These are phyloP conservation scores for Aplidium turbinatum DNA, from an alignment of 23 tunicate genomes.

Conservation along the genomic window DNA sequence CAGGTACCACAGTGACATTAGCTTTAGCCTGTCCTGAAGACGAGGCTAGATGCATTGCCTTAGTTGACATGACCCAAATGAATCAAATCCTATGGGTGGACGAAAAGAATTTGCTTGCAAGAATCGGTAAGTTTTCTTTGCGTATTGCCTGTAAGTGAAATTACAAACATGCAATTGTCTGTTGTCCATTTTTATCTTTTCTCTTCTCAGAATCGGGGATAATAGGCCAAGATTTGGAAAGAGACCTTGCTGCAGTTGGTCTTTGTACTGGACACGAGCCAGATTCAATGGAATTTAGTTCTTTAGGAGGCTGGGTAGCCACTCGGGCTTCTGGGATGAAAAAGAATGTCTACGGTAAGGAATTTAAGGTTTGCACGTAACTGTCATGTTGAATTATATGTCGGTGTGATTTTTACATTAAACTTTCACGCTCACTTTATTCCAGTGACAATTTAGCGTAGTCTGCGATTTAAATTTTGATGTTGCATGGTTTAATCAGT, in stretches of 20 bases:
- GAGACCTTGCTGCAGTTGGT: conserved; percentile 85
- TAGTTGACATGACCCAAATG: conserved; percentile 94
- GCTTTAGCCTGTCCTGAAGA: conserved; percentile 78
- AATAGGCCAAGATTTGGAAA: conserved; percentile 89
- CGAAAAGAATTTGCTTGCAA: conserved; percentile 88
- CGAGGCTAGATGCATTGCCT: conserved; percentile 67
- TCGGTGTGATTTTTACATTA: too few relatives aligned
- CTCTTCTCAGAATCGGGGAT: conserved; percentile 77
- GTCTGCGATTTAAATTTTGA: too few relatives aligned
- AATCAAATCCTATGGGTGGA: conserved; percentile 93
- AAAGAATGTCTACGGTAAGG: conserved; percentile 89
- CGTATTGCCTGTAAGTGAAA: neutral
- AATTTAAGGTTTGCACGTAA: too few relatives aligned
- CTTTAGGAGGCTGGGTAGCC: conserved; percentile 97
- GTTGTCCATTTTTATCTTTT: neutral
- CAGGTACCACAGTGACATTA: conserved; percentile 78
- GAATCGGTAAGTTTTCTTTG: conserved; percentile 41
- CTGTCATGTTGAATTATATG: too few relatives aligned
- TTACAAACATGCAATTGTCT: neutral
- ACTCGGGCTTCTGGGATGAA: conserved; percentile 98
- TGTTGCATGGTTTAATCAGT: too few relatives aligned
- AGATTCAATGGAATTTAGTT: conserved; percentile 93
- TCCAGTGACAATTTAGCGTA: too few relatives aligned
- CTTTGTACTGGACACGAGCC: conserved; percentile 96
- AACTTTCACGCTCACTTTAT: too few relatives aligned